phyloP scores from a whole-genome alignment of 2,888 invertebrate species.

The Anoplius nigerrimus region DNA sequence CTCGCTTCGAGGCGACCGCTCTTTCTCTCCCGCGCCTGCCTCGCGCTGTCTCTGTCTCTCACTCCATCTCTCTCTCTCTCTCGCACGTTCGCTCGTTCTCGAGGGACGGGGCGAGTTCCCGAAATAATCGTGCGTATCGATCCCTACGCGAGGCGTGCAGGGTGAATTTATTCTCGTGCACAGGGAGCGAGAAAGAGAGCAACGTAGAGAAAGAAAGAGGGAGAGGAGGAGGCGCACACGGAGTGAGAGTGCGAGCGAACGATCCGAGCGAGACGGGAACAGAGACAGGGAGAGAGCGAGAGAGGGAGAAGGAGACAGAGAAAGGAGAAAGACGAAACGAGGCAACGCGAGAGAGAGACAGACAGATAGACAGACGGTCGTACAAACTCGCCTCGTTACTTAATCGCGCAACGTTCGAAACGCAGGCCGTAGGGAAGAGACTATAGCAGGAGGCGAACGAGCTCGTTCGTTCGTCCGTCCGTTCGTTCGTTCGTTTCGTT shows the following conservation, averaged over 20 bases:
- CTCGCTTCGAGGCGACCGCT: background rate
- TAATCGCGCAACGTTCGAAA: conserved; percentile 55
- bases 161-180: conserved; percentile 62
- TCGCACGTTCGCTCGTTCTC: conserved; percentile 37
- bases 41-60: conserved; percentile 16
- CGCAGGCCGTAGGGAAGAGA: conserved; percentile 33
- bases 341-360: conserved; percentile 2
- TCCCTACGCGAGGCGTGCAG: conserved; percentile 57
- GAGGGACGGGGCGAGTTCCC: conserved; percentile 62
- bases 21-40: conserved; percentile 13
- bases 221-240: conserved; percentile 22
- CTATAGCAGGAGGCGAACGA: conserved; percentile 2
- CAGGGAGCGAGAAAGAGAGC: conserved; percentile 39
- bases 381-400: conserved; percentile 52
- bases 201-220: conserved; percentile 25
- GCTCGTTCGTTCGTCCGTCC: background rate
- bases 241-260: conserved; percentile 11
- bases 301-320: conserved; percentile 26
- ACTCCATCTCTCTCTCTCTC: conserved; percentile 26
- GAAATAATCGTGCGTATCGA: conserved; percentile 67
- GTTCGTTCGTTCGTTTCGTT: background rate
- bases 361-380: conserved; percentile 26
- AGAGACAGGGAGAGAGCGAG: conserved; percentile 20
- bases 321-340: conserved; percentile 14
- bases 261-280: background rate